Percentiles rank a stretch among this genome's conserved stretches.
phyloP scores from a whole-genome alignment of 2,888 invertebrate species.

The Eupithecia pulchellata region DNA sequence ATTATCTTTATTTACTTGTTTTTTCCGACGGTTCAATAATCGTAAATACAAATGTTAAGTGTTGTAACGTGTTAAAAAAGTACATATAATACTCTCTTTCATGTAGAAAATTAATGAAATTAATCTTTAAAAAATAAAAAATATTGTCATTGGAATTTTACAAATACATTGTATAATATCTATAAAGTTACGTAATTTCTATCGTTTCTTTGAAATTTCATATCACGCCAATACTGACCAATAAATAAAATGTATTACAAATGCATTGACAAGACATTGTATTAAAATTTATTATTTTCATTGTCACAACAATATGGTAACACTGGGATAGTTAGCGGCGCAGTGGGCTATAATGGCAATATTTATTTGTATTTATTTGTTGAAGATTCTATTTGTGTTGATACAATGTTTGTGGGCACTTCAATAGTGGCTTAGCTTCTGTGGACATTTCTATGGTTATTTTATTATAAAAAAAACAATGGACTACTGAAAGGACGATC shows the following conservation, averaged over 20 bases:
- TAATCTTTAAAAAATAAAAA: background rate
- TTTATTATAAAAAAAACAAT: slow-evolving; percentile 30
- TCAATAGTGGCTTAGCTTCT: slow-evolving; percentile 53
- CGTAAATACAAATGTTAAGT: no score
- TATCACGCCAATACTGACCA: slow-evolving; percentile 58
- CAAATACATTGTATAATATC: background rate
- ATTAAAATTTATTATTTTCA: slow-evolving; percentile 77
- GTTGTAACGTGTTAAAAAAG: no score
- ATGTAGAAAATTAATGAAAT: background rate
- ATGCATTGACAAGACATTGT: slow-evolving; percentile 75
- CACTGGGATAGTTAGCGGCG: slow-evolving; percentile 62
- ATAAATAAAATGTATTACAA: slow-evolving; percentile 77
- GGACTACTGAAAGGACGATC: slow-evolving; percentile 2
- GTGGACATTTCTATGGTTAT: slow-evolving; percentile 47
- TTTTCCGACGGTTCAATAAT: no score
- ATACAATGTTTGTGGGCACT: slow-evolving; percentile 62
- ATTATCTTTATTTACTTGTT: no score
- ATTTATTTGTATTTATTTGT: slow-evolving; percentile 69
- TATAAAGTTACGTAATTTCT: slow-evolving; percentile 15
- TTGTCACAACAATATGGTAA: slow-evolving; percentile 66
- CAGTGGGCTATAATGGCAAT: slow-evolving; percentile 63
- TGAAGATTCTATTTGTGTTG: slow-evolving; percentile 61
- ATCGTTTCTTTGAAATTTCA: slow-evolving; percentile 34
- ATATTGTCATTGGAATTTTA: background rate
- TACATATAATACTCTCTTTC: background rate